These are phyloP conservation scores for cattle (Bos taurus) DNA, from an alignment of 2,113 vertebrate genomes.

Conservation along the genomic window DNA sequence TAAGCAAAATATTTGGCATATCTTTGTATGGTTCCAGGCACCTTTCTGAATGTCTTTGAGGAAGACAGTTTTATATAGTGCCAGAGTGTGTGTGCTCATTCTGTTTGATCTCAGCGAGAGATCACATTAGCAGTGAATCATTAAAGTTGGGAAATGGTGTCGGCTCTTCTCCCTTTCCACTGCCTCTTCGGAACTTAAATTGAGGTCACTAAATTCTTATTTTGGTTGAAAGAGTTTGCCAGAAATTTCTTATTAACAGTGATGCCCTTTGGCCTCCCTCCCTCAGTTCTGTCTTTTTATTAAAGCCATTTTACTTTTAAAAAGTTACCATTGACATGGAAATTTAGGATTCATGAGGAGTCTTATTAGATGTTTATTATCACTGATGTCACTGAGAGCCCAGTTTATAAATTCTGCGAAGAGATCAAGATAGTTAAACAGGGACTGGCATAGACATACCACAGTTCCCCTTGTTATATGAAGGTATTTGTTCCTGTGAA, in stretches of 20 bases:
- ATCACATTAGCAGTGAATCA: neutral
- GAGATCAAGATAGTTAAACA: neutral
- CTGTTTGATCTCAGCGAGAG: neutral
- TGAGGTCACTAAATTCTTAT: neutral
- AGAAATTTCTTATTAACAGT: neutral
- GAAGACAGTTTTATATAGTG: neutral
- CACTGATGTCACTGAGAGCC: neutral
- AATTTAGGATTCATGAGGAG: neutral
- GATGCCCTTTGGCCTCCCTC: neutral
- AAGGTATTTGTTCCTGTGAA: neutral
- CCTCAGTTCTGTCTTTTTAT: neutral
- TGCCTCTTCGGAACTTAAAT: neutral
- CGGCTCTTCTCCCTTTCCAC: neutral
- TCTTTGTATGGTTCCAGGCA: neutral
- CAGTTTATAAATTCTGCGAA: neutral
- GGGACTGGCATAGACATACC: neutral
- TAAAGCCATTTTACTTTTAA: neutral
- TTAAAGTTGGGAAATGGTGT: neutral
- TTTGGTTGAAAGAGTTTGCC: neutral
- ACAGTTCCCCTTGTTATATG: neutral
- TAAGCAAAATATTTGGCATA: neutral
- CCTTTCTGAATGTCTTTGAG: neutral
- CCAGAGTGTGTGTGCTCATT: neutral
- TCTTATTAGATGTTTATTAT: neutral
- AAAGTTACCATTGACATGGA: neutral